These are phyloP conservation scores for Adelosebastes latens DNA, from an alignment of 2,797 vertebrate species.

Conservation along the genomic window DNA sequence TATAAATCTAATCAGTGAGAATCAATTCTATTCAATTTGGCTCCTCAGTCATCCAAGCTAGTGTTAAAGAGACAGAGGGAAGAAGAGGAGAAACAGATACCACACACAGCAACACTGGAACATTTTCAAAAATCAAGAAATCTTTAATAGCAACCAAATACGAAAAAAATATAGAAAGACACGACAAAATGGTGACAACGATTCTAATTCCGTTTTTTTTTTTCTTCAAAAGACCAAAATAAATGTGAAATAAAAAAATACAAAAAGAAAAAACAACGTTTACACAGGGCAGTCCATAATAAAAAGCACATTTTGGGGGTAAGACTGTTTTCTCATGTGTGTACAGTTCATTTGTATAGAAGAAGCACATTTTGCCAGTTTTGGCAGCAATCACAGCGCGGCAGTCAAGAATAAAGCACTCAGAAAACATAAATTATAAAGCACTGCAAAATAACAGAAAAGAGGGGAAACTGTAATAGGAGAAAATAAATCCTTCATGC, in stretches of 20 bases:
- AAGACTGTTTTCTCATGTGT: slow-evolving; percentile 65
- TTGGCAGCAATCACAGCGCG: slow-evolving; percentile 78
- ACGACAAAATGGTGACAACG: slow-evolving; percentile 73
- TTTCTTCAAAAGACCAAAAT: slow-evolving; percentile 43
- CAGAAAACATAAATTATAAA: slow-evolving; percentile 82
- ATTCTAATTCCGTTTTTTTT: slow-evolving; percentile 32
- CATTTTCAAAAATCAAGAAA: slow-evolving; percentile 77
- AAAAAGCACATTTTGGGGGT: slow-evolving; percentile 78
- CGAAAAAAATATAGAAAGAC: slow-evolving; percentile 72
- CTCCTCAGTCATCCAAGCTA: slow-evolving; percentile 26
- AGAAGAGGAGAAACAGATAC: slow-evolving; percentile 29
- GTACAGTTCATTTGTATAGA: slow-evolving; percentile 71
- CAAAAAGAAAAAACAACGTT: slow-evolving; percentile 45
- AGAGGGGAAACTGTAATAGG: slow-evolving; percentile 62
- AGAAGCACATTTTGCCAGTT: slow-evolving; percentile 76
- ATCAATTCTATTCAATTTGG: slow-evolving; percentile 60
- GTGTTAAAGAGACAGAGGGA: slow-evolving; percentile 41
- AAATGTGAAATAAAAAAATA: slow-evolving; percentile 49
- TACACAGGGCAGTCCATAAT: slow-evolving; percentile 74
- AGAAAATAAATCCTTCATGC: slow-evolving; percentile 83
- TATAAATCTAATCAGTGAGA: slow-evolving; percentile 74
- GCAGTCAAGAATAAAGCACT: slow-evolving; percentile 81
- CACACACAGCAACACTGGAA: slow-evolving; percentile 36
- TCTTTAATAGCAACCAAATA: slow-evolving; percentile 83
- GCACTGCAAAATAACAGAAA: slow-evolving; percentile 80